Conservation (phyloP, 2,797 vertebrate species). For the Chelmon rostratus region DNA sequence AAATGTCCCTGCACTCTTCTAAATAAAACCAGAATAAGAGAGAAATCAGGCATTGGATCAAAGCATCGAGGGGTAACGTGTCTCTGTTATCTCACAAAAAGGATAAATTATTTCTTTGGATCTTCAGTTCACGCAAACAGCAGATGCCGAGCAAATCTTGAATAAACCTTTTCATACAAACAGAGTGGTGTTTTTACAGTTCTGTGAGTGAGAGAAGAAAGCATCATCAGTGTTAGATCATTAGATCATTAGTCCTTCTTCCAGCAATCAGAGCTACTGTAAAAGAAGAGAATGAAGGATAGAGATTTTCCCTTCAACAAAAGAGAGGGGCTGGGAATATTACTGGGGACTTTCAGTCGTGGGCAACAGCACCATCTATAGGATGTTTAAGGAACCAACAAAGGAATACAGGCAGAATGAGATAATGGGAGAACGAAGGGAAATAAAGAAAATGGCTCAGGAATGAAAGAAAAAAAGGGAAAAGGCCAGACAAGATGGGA, state of each 20-base stretch:
- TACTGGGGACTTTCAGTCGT: slow-evolving; percentile 42
- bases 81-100: background rate
- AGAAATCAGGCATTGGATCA: background rate
- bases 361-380: slow-evolving; percentile 83
- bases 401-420: background rate
- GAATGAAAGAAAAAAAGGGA: background rate
- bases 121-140: slow-evolving; percentile 3
- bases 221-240: slow-evolving; percentile 33
- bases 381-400: slow-evolving; percentile 47
- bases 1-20: background rate
- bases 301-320: slow-evolving; percentile 49
- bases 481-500: background rate
- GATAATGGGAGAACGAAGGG: background rate
- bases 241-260: slow-evolving; percentile 42
- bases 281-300: slow-evolving; percentile 40
- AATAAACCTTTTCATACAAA: slow-evolving; percentile 49
- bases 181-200: slow-evolving; percentile 23
- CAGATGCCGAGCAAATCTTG: slow-evolving; percentile 4
- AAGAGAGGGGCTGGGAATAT: slow-evolving; percentile 15
- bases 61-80: background rate
- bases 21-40: background rate
- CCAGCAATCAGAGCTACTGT: slow-evolving; percentile 29
- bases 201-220: slow-evolving; percentile 1
- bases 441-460: background rate
- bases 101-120: slow-evolving; percentile 4